phyloP scores from a whole-genome alignment of 2,113 vertebrate genomes.

The Mormyrus iriodes region DNA sequence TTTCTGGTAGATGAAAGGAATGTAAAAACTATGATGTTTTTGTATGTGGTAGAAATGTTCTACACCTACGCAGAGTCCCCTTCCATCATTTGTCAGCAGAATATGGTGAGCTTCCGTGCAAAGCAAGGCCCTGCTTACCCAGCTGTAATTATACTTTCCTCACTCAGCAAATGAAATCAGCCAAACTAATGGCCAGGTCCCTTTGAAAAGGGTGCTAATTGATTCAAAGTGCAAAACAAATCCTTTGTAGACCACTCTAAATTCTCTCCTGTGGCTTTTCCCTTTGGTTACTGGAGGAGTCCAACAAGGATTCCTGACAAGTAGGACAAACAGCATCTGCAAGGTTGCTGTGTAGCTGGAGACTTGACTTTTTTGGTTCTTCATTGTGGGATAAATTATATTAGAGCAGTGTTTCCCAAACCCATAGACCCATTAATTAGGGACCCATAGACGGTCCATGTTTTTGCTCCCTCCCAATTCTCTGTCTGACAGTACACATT shows the following conservation, averaged over 20 bases:
- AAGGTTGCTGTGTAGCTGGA: neutral
- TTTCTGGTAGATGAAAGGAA: neutral
- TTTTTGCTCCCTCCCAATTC: neutral
- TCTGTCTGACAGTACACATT: neutral
- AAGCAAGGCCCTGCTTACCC: neutral
- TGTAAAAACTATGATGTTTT: neutral
- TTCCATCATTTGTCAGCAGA: neutral
- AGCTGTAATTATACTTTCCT: neutral
- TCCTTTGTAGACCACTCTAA: slow-evolving; percentile 10
- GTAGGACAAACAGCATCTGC: neutral
- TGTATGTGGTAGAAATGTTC: neutral
- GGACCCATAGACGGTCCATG: neutral
- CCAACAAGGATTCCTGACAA: neutral
- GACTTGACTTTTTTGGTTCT: neutral
- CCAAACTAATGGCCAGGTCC: neutral
- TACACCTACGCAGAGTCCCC: neutral
- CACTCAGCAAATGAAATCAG: slow-evolving; percentile 14
- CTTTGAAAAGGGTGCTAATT: slow-evolving; percentile 20
- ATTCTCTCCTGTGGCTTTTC: slow-evolving; percentile 9
- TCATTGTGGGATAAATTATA: neutral
- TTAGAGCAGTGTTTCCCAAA: neutral
- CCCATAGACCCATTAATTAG: neutral
- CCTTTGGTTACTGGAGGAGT: neutral
- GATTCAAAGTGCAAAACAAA: slow-evolving; percentile 15
- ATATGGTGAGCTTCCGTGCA: neutral